Conservation (phyloP, 2,113 vertebrate genomes). For the Thamnophis sirtalis region DNA sequence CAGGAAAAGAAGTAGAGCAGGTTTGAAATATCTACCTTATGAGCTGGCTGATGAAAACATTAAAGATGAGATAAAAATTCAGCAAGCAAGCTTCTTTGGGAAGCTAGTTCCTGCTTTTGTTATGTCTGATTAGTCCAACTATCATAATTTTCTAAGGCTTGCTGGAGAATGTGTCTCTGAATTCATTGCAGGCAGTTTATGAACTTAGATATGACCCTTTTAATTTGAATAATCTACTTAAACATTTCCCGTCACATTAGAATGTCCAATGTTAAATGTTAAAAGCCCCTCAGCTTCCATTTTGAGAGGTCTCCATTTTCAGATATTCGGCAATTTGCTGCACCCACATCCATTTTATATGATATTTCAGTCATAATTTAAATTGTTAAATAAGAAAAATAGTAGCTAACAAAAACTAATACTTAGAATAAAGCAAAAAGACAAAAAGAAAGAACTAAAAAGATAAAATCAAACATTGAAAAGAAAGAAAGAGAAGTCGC, state of each 20-base stretch:
- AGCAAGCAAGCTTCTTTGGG: conserved; percentile 38
- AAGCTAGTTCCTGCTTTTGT: conserved; percentile 43
- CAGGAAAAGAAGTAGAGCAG: conserved; percentile 44
- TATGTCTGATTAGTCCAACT: not conserved
- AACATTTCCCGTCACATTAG: not conserved
- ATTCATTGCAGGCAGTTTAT: not conserved
- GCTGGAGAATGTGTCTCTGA: not conserved
- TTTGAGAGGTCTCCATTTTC: not conserved
- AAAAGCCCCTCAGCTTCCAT: not conserved
- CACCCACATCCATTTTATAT: conserved; percentile 24
- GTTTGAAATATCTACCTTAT: conserved; percentile 56
- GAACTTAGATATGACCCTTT: not conserved
- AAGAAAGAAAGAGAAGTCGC: not conserved
- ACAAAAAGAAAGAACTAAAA: not conserved
- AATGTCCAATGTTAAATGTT: not conserved
- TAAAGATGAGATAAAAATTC: conserved; percentile 45
- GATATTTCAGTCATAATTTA: conserved; percentile 4
- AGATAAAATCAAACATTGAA: not conserved
- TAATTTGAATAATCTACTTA: not conserved
- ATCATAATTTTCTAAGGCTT: not conserved
- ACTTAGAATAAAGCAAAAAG: not conserved
- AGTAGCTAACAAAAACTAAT: not conserved
- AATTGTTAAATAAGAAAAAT: not conserved
- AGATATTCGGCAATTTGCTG: conserved; percentile 4
- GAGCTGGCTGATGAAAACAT: conserved; percentile 45